phyloP scores from a whole-genome alignment of 2,888 invertebrate species.

The Uloborus plumipes region DNA sequence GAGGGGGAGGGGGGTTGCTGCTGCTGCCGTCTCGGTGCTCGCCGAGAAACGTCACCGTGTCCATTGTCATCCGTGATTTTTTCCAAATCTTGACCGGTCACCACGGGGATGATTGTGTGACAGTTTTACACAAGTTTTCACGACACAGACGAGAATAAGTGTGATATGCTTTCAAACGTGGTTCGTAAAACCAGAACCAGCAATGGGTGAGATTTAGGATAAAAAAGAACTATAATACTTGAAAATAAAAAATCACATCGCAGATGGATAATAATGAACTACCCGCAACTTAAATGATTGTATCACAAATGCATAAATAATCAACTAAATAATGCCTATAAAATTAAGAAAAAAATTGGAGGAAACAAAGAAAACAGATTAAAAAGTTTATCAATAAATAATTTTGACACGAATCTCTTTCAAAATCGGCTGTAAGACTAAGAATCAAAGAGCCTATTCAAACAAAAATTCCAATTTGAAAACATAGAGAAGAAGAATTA shows the following conservation, averaged over 20 bases:
- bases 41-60: conserved; percentile 51
- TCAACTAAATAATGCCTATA: conserved; percentile 45
- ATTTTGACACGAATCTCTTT: not conserved
- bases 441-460: no score
- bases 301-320: conserved; percentile 31
- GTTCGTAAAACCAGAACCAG: not conserved
- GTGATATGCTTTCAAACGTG: conserved; percentile 1
- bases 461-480: not conserved
- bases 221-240: no score
- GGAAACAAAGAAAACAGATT: not conserved
- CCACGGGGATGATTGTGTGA: not conserved
- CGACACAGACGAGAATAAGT: not conserved
- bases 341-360: not conserved
- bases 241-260: no score
- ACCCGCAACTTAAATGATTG: no score
- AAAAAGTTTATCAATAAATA: not conserved
- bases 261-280: no score
- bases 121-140: no score
- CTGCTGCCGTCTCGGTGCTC: conserved; percentile 29
- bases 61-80: conserved; percentile 51
- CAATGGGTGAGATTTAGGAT: no score
- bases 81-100: not conserved
- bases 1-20: conserved; percentile 47
- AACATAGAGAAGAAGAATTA: not conserved
- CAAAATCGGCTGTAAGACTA: no score